Percentiles rank a stretch among this genome's conserved stretches.
These are phyloP conservation scores for Standfussiana lucernea DNA, from an alignment of 2,888 invertebrate genomes.

Conservation along the genomic window DNA sequence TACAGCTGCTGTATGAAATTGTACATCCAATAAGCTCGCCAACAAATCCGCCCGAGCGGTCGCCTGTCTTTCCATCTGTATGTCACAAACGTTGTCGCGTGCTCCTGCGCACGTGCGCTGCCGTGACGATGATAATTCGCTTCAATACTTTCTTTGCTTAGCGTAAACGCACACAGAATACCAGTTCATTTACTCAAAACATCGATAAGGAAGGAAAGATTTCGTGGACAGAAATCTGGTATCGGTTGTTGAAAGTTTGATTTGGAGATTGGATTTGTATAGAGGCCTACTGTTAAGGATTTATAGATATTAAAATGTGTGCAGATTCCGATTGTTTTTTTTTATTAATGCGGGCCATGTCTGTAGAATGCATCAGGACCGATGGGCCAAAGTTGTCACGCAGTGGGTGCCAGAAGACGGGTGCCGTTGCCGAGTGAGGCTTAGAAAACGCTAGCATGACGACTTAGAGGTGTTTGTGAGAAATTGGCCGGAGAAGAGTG, in stretches of 20 bases:
- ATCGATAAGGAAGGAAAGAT: slow-evolving; percentile 30
- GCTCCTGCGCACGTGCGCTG: slow-evolving; percentile 74
- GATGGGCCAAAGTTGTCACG: too few species aligned
- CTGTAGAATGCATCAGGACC: too few species aligned
- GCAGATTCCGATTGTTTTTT: not conserved
- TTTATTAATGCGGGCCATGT: too few species aligned
- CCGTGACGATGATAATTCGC: slow-evolving; percentile 69
- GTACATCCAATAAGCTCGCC: slow-evolving; percentile 1
- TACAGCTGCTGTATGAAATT: not conserved
- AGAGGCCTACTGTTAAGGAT: not conserved
- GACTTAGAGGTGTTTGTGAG: too few species aligned
- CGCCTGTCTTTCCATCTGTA: slow-evolving; percentile 44
- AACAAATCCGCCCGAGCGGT: slow-evolving; percentile 18
- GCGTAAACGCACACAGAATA: slow-evolving; percentile 67
- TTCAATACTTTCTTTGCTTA: slow-evolving; percentile 79
- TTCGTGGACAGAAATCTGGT: slow-evolving; percentile 35
- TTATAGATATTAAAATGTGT: not conserved
- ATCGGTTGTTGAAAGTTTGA: slow-evolving; percentile 23
- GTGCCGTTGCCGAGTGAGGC: too few species aligned
- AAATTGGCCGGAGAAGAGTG: too few species aligned
- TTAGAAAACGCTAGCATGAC: too few species aligned
- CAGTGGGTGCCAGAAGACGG: too few species aligned
- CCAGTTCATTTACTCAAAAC: slow-evolving; percentile 34
- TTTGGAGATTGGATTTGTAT: not conserved
- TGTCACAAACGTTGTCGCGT: slow-evolving; percentile 65